These are phyloP conservation scores for Tupaia tana DNA, from an alignment of 2,113 vertebrate species.

Conservation along the genomic window DNA sequence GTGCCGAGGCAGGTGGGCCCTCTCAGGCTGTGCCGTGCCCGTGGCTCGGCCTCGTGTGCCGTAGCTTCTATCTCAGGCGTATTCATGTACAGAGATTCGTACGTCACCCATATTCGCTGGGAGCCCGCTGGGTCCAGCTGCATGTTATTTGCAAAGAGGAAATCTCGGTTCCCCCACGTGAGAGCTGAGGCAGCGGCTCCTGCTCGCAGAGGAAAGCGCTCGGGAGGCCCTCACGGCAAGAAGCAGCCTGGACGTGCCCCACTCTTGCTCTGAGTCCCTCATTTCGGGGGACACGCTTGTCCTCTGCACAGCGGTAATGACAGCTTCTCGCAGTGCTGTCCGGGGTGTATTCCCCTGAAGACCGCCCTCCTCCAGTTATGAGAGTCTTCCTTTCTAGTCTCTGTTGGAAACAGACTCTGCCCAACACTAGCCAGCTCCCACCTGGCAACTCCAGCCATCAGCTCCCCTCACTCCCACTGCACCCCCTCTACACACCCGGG, in stretches of 20 bases:
- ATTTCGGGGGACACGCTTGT: neutral
- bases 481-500: neutral
- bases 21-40: neutral
- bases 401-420: neutral
- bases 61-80: neutral
- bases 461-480: neutral
- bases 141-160: neutral
- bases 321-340: neutral
- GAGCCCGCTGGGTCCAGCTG: neutral
- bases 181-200: neutral
- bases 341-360: neutral
- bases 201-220: fast-evolving
- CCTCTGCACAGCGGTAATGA: neutral
- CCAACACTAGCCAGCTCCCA: neutral
- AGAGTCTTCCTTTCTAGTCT: neutral
- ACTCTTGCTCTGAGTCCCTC: fast-evolving
- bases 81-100: neutral
- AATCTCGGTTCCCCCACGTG: fast-evolving
- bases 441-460: no score
- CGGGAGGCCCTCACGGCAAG: neutral
- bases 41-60: neutral
- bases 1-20: neutral
- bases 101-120: neutral
- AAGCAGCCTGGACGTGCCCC: neutral
- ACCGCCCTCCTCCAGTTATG: neutral